Conservation (phyloP, 1,140 invertebrate genomes). For the Lineus longissimus region DNA sequence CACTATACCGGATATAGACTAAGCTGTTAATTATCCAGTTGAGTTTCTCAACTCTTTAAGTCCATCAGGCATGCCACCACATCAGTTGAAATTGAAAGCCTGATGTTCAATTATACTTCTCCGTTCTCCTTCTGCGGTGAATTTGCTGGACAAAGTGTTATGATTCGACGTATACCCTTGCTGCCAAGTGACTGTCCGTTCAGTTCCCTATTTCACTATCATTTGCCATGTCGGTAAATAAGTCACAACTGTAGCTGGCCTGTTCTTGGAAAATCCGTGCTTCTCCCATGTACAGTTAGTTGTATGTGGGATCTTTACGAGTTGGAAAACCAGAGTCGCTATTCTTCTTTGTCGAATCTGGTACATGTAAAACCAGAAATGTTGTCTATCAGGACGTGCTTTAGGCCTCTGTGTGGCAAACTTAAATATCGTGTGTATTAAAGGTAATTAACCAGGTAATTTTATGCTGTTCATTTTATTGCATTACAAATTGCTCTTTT, state of each 20-base stretch:
- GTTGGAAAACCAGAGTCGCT: conserved; percentile 12
- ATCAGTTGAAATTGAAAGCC: too few species aligned
- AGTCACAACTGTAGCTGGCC: conserved; percentile 52
- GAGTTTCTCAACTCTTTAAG: too few species aligned
- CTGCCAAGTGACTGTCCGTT: conserved; percentile 27
- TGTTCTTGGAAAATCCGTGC: conserved; percentile 20
- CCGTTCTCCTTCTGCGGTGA: too few species aligned
- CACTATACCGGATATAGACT: too few species aligned
- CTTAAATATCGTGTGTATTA: too few species aligned
- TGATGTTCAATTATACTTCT: too few species aligned
- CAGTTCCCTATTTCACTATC: conserved; percentile 57
- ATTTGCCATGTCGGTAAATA: conserved; percentile 61
- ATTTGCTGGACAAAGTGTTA: conserved; percentile 18
- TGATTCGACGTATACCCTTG: conserved; percentile 24
- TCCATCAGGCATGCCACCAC: too few species aligned
- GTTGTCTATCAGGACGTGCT: conserved; percentile 1
- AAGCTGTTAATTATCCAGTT: too few species aligned
- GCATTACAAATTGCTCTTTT: too few species aligned
- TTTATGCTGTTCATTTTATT: too few species aligned
- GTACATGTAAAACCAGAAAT: background rate
- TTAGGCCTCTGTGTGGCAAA: background rate
- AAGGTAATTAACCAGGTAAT: too few species aligned
- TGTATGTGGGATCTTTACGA: conserved; percentile 38
- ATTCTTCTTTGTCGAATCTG: background rate
- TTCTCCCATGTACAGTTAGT: conserved; percentile 40